These are phyloP conservation scores for Otocyon megalotis DNA, from an alignment of 2,113 vertebrate genomes.

Conservation along the genomic window DNA sequence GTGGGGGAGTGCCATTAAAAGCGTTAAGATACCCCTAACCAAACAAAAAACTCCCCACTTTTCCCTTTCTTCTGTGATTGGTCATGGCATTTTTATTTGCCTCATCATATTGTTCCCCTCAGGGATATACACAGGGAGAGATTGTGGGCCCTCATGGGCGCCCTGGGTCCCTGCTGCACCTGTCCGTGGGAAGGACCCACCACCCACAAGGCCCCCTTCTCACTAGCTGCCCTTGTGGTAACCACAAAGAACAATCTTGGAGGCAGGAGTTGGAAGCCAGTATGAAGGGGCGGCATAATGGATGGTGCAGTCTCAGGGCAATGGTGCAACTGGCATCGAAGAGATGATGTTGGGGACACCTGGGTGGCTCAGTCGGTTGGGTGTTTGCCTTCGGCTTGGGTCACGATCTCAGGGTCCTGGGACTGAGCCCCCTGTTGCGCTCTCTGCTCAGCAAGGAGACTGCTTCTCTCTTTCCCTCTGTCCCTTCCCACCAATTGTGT, in stretches of 20 bases:
- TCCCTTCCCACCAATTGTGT: too few relatives aligned
- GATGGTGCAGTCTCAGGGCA: background rate
- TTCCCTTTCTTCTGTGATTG: background rate
- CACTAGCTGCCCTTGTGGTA: background rate
- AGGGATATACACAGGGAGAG: background rate
- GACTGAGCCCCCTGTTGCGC: too few relatives aligned
- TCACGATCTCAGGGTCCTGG: too few relatives aligned
- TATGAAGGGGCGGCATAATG: background rate
- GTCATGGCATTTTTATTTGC: background rate
- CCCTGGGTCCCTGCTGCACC: background rate
- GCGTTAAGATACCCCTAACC: background rate
- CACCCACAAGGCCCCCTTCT: background rate
- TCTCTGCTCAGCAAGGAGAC: too few relatives aligned
- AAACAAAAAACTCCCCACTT: background rate
- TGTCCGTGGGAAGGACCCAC: background rate
- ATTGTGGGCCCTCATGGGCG: rapidly evolving
- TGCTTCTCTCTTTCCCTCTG: too few relatives aligned
- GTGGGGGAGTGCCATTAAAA: background rate
- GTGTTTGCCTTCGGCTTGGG: too few relatives aligned
- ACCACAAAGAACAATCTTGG: background rate
- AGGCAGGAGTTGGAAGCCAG: background rate
- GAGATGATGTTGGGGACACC: background rate
- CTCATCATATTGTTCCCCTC: background rate
- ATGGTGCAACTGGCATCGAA: background rate
- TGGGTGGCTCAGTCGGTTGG: too few relatives aligned